A percentile compares a stretch with the other conserved stretches of the same genome.
Evolutionary conservation across 1,140 invertebrate species (phyloP).

Genomic region (Listronotus oregonensis): DNA sequence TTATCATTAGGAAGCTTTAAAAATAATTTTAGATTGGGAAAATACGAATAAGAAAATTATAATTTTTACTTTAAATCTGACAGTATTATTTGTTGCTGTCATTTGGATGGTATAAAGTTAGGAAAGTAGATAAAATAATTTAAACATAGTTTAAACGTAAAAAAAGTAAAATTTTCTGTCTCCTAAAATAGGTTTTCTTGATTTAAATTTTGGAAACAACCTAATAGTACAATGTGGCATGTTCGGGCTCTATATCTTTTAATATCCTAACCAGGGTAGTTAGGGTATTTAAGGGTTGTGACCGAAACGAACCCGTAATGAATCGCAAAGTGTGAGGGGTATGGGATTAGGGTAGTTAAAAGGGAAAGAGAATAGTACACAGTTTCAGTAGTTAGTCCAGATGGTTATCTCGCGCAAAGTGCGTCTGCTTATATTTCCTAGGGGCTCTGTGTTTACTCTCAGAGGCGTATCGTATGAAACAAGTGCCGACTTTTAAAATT

Average conservation of each 20-base stretch:
- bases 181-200: too few relatives aligned
- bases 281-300: conserved; percentile 25
- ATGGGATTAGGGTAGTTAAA: conserved; percentile 31
- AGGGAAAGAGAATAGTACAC: conserved; percentile 28
- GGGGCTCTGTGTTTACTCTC: not conserved
- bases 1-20: too few relatives aligned
- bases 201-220: too few relatives aligned
- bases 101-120: too few relatives aligned
- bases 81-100: too few relatives aligned
- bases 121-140: too few relatives aligned
- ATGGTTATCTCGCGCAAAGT: conserved; percentile 44
- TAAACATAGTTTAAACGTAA: too few relatives aligned
- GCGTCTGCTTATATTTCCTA: conserved; percentile 22
- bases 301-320: conserved; percentile 34
- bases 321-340: conserved; percentile 33
- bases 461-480: not conserved
- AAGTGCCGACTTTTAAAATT: too few relatives aligned
- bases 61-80: too few relatives aligned
- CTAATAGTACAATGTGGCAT: not conserved
- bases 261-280: conserved; percentile 10
- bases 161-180: too few relatives aligned
- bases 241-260: conserved; percentile 4
- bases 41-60: too few relatives aligned
- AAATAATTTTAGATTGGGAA: too few relatives aligned
- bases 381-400: conserved; percentile 44